A percentile compares a stretch with the other conserved stretches of the same genome.
Evolutionary conservation across 2,888 invertebrate genomes (phyloP).

Genomic region (Nephrotoma appendiculata): DNA sequence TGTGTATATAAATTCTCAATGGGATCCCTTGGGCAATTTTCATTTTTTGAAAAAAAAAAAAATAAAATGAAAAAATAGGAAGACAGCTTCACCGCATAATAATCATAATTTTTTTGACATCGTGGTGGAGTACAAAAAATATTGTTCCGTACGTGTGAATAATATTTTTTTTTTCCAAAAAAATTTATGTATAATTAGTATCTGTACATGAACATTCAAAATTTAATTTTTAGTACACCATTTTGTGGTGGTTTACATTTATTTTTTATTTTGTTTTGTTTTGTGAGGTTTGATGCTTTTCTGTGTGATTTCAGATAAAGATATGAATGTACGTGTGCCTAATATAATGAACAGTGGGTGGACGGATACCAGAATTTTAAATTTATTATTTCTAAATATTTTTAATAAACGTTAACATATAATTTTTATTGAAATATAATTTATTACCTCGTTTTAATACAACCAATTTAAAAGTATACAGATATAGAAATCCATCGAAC

Average conservation of each 20-base stretch:
- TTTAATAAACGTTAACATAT: neutral
- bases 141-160: neutral
- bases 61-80: neutral
- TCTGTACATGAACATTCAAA: neutral
- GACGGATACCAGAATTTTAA: neutral
- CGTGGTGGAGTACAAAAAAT: neutral
- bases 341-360: neutral
- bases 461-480: too few relatives aligned
- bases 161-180: neutral
- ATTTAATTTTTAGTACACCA: neutral
- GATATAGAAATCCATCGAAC: too few relatives aligned
- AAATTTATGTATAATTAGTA: neutral
- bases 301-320: neutral
- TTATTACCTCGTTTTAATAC: neutral
- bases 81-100: neutral
- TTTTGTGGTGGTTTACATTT: neutral
- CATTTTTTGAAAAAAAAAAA: neutral
- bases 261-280: neutral
- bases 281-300: neutral
- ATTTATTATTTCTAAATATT: neutral
- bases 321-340: neutral
- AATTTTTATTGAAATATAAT: neutral
- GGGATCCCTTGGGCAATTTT: neutral
- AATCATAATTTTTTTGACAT: neutral
- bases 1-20: neutral